A percentile compares a stretch with the other conserved stretches of the same genome.
Evolutionary conservation across 1,140 invertebrate species (phyloP).

Genomic region (Bombus impatiens): DNA sequence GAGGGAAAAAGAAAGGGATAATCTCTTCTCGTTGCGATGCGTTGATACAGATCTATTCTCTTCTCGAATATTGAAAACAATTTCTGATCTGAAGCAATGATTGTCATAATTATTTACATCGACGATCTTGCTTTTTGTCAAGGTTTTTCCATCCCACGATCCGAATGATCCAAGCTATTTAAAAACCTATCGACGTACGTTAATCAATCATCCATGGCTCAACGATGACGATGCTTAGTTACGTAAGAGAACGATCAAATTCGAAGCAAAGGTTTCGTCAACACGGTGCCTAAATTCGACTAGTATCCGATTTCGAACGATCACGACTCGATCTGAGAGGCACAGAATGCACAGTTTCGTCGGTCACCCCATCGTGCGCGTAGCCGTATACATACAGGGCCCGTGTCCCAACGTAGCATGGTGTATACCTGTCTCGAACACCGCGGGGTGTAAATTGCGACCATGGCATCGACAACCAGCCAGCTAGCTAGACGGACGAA

Average conservation of each 20-base stretch:
- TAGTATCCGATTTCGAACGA: constrained; percentile 35
- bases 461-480: constrained; percentile 59
- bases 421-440: constrained; percentile 56
- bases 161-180: background rate
- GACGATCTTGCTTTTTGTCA: background rate
- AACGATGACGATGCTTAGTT: background rate
- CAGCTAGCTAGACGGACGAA: constrained; percentile 47
- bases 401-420: background rate
- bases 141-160: background rate
- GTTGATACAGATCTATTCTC: background rate
- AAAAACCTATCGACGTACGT: too few relatives aligned
- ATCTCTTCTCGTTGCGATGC: background rate
- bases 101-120: background rate
- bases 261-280: constrained; percentile 24
- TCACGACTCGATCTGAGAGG: constrained; percentile 7
- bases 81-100: background rate
- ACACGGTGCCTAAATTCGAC: constrained; percentile 25
- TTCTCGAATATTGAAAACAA: background rate
- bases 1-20: background rate
- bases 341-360: background rate
- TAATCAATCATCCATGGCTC: background rate
- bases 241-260: constrained; percentile 1
- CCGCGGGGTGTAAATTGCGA: constrained; percentile 75
- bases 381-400: background rate
- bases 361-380: background rate